Evolutionary conservation across 2,113 vertebrate species (phyloP).

Genomic region (Hyla sarda): DNA sequence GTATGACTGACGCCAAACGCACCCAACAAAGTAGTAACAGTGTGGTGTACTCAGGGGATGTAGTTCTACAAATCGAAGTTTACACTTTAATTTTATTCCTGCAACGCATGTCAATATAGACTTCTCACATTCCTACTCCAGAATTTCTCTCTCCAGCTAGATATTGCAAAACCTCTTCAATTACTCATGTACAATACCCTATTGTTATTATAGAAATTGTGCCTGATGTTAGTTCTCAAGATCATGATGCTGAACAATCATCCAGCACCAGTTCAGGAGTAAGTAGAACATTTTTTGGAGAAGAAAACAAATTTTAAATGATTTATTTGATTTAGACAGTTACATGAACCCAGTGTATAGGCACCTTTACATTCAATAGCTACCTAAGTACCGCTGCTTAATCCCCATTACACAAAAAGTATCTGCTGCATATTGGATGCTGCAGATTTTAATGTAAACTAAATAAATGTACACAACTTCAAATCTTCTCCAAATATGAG

Average conservation of each 20-base stretch:
- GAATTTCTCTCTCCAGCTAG: not conserved
- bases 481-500: too few relatives aligned
- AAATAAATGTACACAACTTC: too few relatives aligned
- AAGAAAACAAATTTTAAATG: too few relatives aligned
- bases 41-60: conserved; percentile 61
- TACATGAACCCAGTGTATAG: too few relatives aligned
- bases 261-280: not conserved
- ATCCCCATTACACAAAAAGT: too few relatives aligned
- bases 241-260: too few relatives aligned
- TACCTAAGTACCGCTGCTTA: too few relatives aligned
- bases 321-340: too few relatives aligned
- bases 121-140: not conserved
- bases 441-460: too few relatives aligned
- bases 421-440: too few relatives aligned
- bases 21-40: conserved; percentile 70
- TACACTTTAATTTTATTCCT: conserved; percentile 44
- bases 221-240: not conserved
- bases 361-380: too few relatives aligned
- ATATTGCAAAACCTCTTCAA: not conserved
- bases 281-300: too few relatives aligned
- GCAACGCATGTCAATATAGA: conserved; percentile 27
- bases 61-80: conserved; percentile 60
- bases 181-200: not conserved
- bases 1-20: conserved; percentile 63
- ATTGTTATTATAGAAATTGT: not conserved